Conservation (phyloP, 2,797 vertebrate species). For the Thaleichthys pacificus region DNA sequence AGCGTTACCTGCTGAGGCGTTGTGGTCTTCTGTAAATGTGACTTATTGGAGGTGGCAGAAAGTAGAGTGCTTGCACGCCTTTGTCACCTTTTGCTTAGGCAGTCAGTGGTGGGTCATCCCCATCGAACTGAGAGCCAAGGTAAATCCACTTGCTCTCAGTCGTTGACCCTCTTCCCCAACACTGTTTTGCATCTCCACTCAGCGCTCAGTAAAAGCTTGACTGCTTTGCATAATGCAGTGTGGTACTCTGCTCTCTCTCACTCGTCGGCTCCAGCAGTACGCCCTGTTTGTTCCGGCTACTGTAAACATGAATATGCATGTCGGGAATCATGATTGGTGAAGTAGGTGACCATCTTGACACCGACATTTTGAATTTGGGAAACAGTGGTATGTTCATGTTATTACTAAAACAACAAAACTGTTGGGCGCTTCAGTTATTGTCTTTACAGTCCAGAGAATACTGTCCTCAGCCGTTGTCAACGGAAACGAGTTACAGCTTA, state of each 20-base stretch:
- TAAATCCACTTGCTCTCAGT: constrained; percentile 26
- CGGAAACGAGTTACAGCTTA: neutral
- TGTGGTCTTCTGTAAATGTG: no score
- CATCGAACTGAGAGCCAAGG: constrained; percentile 17
- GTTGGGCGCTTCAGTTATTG: neutral
- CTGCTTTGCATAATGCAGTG: constrained; percentile 60
- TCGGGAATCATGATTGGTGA: constrained; percentile 53
- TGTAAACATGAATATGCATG: constrained; percentile 43
- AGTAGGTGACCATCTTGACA: constrained; percentile 37
- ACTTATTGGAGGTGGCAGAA: no score
- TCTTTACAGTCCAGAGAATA: neutral
- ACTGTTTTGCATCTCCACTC: constrained; percentile 40
- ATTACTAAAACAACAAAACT: neutral
- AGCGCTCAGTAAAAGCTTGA: constrained; percentile 48
- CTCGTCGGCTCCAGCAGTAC: constrained; percentile 46
- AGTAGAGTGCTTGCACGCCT: neutral
- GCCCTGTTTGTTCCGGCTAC: constrained; percentile 51
- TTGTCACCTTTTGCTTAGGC: neutral
- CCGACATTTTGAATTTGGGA: constrained; percentile 46
- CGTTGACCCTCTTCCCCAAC: constrained; percentile 1
- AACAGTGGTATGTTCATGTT: constrained; percentile 2
- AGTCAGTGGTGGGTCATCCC: neutral
- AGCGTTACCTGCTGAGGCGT: no score
- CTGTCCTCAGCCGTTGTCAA: neutral
- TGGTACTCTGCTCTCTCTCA: constrained; percentile 47